phyloP scores from a whole-genome alignment of 2,888 invertebrate genomes.

The Acrobasis suavella region DNA sequence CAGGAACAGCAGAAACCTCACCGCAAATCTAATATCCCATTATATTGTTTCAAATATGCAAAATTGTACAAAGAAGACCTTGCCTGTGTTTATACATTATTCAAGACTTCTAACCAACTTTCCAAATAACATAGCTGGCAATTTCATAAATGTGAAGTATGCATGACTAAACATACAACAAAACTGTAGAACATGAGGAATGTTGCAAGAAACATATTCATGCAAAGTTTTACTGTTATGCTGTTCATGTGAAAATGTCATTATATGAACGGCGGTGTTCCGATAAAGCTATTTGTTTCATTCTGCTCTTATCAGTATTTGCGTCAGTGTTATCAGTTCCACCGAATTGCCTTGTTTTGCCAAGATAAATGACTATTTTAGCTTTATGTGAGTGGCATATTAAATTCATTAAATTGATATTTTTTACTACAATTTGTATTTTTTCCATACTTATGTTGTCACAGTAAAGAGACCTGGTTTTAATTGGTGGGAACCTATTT shows the following conservation, averaged over 20 bases:
- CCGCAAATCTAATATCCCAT: too few relatives aligned
- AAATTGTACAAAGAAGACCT: background rate
- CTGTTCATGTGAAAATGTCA: background rate
- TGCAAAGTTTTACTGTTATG: background rate
- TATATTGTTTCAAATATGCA: background rate
- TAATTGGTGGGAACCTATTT: too few relatives aligned
- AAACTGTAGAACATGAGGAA: too few relatives aligned
- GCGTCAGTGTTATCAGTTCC: conserved; percentile 8
- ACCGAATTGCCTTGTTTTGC: background rate
- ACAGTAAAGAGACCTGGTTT: too few relatives aligned
- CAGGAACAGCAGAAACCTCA: too few relatives aligned
- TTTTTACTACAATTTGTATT: too few relatives aligned
- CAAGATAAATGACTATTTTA: background rate
- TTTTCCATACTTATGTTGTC: too few relatives aligned
- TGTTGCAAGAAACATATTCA: background rate
- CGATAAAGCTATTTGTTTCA: background rate
- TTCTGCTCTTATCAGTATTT: conserved; percentile 6
- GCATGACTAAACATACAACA: too few relatives aligned
- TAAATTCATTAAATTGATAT: background rate
- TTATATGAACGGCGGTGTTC: background rate
- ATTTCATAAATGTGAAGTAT: background rate
- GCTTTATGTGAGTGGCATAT: background rate
- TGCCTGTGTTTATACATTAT: background rate
- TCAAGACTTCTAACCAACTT: background rate
- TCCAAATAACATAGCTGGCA: background rate